Base-by-base conservation (phyloP, 92 coral and sea anemone species). In the Virgularia gustaviana region DNA sequence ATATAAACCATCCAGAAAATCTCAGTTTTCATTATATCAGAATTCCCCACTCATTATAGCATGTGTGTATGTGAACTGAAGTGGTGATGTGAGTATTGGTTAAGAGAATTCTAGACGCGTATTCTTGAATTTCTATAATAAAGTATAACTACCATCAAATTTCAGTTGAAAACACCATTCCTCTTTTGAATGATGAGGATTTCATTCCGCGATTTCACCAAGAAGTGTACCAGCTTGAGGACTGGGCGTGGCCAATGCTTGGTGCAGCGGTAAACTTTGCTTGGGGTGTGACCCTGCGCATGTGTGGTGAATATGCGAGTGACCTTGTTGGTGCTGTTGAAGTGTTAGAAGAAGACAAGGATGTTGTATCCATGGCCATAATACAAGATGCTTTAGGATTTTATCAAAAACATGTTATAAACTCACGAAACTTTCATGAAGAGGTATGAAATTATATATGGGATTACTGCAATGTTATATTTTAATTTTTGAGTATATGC, bases 291-390 rank as follows among this genome's bases (percentile, higher is more conserved):
- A 90, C 79, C 8, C 83, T 91, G 27, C 78, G 97, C 10, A 78
- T 95, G 53, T 91, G 97, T 66, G 84, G 96, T 70, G 95, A 88
- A 83, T 91, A 95, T 89, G 77, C 91, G n/a, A 82, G 85, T 73
- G 59, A 67, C 18, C 36, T 78, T 38, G 89, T 88, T 34, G 88
- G 85, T 24, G 87, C 90, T 12, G 84, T 72, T 28, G 97, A 88
- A 12, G 72, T 88, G 12, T 68, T 91, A 25, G 97, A 83, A 57
- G 96, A 91, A 30, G 97, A 91, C 60, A 96, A 89, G 60, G 81
- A 78, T 34, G 84, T 88, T 13, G 63, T 91, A 29, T 85, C 87
- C 57, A 60, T 86, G 85, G 96, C 97, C 2, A 83, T 91, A 28
- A 86, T 86, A 47, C 87, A 85, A 9, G 78, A 78, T 36, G 91